Evolutionary conservation across 2,888 invertebrate species (phyloP).

Genomic region (Heliothis peltigera): DNA sequence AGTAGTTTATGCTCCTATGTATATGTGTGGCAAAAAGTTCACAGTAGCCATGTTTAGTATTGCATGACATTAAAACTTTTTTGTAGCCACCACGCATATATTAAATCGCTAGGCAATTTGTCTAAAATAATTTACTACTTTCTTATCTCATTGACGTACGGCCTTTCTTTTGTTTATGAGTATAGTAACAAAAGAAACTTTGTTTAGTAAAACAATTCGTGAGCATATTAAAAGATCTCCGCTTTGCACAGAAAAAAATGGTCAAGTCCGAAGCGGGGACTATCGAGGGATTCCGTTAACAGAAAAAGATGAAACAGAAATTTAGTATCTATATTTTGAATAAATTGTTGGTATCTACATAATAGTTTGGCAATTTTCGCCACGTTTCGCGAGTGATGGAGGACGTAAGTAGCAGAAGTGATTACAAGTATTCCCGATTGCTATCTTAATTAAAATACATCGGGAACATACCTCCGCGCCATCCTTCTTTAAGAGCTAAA

Average conservation of each 20-base stretch:
- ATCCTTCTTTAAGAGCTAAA: too few species aligned
- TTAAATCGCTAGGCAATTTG: slow-evolving; percentile 39
- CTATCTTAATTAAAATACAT: too few species aligned
- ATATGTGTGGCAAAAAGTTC: slow-evolving; percentile 24
- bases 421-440: too few species aligned
- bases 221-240: slow-evolving; percentile 10
- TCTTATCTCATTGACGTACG: slow-evolving; percentile 32
- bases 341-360: too few species aligned
- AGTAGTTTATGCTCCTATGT: slow-evolving; percentile 18
- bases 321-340: too few species aligned
- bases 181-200: slow-evolving; percentile 27
- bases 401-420: too few species aligned
- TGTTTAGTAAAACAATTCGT: slow-evolving; percentile 28
- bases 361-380: too few species aligned
- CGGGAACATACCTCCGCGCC: too few species aligned
- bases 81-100: slow-evolving; percentile 20
- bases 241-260: slow-evolving; percentile 6
- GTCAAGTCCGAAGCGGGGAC: slow-evolving; percentile 6
- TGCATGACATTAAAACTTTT: slow-evolving; percentile 41
- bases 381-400: too few species aligned
- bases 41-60: slow-evolving; percentile 20
- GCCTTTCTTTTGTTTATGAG: slow-evolving; percentile 42
- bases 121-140: slow-evolving; percentile 42
- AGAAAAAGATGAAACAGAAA: too few species aligned
- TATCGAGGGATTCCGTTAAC: neutral